Evolutionary conservation across 2,113 vertebrate species (phyloP).

Genomic region (Spea bombifrons): DNA sequence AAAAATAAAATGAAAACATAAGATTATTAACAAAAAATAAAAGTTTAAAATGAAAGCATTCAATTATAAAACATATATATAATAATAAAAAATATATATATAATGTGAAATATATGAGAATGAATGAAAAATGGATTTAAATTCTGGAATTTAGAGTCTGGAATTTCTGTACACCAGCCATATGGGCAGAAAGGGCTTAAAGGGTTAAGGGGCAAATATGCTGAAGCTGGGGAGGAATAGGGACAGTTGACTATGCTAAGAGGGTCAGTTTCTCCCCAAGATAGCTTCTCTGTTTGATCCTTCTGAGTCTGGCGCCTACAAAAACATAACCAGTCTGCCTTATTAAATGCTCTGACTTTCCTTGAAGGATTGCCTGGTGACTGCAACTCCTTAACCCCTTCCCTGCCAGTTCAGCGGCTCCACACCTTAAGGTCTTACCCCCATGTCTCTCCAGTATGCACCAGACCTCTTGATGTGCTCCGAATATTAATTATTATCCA

Average conservation of each 20-base stretch:
- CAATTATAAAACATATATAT: too few relatives aligned
- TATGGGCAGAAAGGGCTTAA: neutral
- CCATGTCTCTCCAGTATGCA: slow-evolving; percentile 54
- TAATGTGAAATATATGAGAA: too few relatives aligned
- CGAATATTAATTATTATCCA: slow-evolving; percentile 34
- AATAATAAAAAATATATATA: too few relatives aligned
- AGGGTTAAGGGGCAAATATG: neutral
- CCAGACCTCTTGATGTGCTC: neutral
- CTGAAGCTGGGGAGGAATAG: neutral
- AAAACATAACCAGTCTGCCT: slow-evolving; percentile 79
- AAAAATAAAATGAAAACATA: too few relatives aligned
- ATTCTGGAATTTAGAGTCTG: too few relatives aligned
- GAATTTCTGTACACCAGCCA: too few relatives aligned
- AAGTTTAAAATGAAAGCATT: too few relatives aligned
- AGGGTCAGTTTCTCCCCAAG: slow-evolving; percentile 71
- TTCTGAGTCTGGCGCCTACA: slow-evolving; percentile 77
- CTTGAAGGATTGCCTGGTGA: slow-evolving; percentile 71
- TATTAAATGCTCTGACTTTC: slow-evolving; percentile 75
- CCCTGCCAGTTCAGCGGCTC: too few relatives aligned
- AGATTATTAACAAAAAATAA: too few relatives aligned
- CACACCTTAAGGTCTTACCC: too few relatives aligned
- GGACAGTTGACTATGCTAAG: slow-evolving; percentile 77
- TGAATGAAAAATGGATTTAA: too few relatives aligned
- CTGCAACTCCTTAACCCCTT: slow-evolving; percentile 2
- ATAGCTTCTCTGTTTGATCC: slow-evolving; percentile 75